Evolutionary conservation across 2,113 vertebrate genomes (phyloP).

Genomic region (Synodontis membranacea): DNA sequence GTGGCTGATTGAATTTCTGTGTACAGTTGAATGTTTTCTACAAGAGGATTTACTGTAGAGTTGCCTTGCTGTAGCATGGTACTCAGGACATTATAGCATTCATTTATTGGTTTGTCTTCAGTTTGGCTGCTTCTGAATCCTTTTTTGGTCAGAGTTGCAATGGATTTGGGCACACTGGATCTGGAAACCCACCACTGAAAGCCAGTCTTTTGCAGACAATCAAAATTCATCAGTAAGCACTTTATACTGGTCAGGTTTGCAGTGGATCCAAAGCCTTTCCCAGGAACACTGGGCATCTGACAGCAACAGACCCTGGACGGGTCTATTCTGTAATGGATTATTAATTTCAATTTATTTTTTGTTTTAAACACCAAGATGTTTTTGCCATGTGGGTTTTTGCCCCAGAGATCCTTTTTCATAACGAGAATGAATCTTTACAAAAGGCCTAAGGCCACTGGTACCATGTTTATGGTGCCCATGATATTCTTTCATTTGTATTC

Average conservation of each 20-base stretch:
- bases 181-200: not conserved
- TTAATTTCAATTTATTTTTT: not conserved
- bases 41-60: not conserved
- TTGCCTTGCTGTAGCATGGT: not conserved
- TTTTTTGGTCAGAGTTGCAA: not conserved
- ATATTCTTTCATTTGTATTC: not conserved
- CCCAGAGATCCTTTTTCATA: not conserved
- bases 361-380: not conserved
- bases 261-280: not conserved
- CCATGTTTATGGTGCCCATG: not conserved
- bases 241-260: not conserved
- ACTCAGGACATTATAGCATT: not conserved
- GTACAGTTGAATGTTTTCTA: too few relatives aligned
- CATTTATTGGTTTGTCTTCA: not conserved
- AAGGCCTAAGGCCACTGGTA: not conserved
- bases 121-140: not conserved
- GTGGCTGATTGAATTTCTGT: too few relatives aligned
- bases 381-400: not conserved
- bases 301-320: not conserved
- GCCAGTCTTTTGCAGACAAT: not conserved
- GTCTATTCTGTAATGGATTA: not conserved
- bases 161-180: not conserved
- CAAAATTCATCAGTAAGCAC: not conserved
- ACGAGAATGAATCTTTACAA: not conserved
- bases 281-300: not conserved